Evolutionary conservation across 23 tunicate species (phyloP).

Genomic region (Diplosoma virens): DNA sequence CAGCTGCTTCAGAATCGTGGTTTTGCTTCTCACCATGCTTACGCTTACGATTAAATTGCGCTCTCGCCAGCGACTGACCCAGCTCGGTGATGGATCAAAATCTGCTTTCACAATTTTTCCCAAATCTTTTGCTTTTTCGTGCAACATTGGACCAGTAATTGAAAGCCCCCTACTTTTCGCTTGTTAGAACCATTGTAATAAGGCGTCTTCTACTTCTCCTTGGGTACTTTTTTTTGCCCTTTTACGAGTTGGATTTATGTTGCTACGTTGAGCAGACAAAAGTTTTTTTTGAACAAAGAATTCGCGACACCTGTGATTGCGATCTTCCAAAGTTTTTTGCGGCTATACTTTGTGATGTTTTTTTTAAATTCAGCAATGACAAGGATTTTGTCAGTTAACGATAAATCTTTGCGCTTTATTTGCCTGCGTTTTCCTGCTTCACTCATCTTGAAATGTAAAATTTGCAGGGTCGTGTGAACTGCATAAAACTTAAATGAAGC

Average conservation of each 20-base stretch:
- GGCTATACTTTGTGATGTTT: slow-evolving; percentile 7
- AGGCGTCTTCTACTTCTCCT: slow-evolving; percentile 14
- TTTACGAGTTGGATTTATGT: slow-evolving; percentile 24
- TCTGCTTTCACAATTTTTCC: slow-evolving; percentile 17
- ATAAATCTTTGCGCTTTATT: slow-evolving; percentile 12
- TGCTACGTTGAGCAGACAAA: slow-evolving; percentile 10
- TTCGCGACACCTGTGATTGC: slow-evolving; percentile 34
- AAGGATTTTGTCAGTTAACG: slow-evolving; percentile 11
- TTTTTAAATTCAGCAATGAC: slow-evolving; percentile 7
- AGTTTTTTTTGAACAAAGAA: slow-evolving; percentile 11
- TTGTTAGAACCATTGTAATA: slow-evolving; percentile 23
- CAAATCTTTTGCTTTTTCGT: slow-evolving; percentile 26
- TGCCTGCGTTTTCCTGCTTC: too few relatives aligned
- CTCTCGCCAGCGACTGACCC: slow-evolving; percentile 25
- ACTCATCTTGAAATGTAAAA: too few relatives aligned
- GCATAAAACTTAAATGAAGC: too few relatives aligned
- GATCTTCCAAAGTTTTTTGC: slow-evolving; percentile 19
- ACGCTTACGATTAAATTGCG: slow-evolving; percentile 22
- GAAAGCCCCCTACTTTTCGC: slow-evolving; percentile 20
- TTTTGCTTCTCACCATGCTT: slow-evolving; percentile 22
- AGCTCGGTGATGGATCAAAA: slow-evolving; percentile 28
- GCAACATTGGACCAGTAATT: slow-evolving; percentile 34
- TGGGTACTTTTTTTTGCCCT: slow-evolving; percentile 17
- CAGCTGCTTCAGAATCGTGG: slow-evolving; percentile 15
- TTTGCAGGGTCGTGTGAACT: too few relatives aligned